A percentile compares a stretch with the other conserved stretches of the same genome.
These are phyloP conservation scores for Samia ricini DNA, from an alignment of 1,140 invertebrate species.

Conservation along the genomic window DNA sequence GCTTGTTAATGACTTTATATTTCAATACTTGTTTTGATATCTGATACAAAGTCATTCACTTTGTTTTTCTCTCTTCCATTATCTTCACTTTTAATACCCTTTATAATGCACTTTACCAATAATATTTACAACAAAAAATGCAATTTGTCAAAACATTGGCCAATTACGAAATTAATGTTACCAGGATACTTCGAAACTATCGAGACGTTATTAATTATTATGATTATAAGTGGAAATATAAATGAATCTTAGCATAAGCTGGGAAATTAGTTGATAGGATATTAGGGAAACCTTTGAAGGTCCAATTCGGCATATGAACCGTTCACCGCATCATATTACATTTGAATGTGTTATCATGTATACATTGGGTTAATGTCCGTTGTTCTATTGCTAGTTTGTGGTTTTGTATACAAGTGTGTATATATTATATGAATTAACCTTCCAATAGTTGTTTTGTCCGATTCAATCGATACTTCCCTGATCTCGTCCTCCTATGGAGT, in stretches of 20 bases:
- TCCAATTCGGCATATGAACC: constrained; percentile 55
- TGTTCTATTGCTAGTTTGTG: not conserved
- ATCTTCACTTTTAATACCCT: too few species aligned
- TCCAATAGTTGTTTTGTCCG: not conserved
- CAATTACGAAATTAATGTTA: not conserved
- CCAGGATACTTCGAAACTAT: not conserved
- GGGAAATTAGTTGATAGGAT: constrained; percentile 38
- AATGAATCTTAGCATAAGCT: constrained; percentile 28
- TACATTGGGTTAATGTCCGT: not conserved
- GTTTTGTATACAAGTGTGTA: not conserved
- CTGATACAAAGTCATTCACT: too few species aligned
- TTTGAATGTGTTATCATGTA: not conserved
- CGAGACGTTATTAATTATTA: not conserved
- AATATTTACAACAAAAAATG: not conserved
- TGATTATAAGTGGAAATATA: not conserved
- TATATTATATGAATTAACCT: not conserved
- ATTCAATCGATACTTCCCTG: not conserved
- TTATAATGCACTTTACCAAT: too few species aligned
- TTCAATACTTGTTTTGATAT: too few species aligned
- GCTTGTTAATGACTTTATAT: too few species aligned
- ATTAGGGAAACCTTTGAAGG: constrained; percentile 30
- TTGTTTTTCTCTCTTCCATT: too few species aligned
- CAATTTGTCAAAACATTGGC: not conserved
- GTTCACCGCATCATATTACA: not conserved
- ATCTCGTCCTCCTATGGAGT: not conserved